These are phyloP conservation scores for Aethes cnicana DNA, from an alignment of 2,888 invertebrate species.

Conservation along the genomic window DNA sequence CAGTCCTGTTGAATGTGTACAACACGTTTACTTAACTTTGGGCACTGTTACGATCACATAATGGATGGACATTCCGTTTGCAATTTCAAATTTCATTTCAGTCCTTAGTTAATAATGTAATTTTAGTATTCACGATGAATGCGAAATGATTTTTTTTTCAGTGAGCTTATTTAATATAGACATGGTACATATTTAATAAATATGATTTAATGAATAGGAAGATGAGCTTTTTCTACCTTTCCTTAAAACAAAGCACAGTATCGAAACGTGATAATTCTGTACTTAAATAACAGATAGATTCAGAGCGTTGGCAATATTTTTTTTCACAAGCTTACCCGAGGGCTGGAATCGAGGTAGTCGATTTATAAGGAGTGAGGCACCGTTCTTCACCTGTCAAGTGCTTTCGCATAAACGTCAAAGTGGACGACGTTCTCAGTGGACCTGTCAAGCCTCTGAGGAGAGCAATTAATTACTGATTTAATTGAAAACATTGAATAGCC, in stretches of 20 bases:
- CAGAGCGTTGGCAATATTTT: too few species aligned
- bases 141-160: too few species aligned
- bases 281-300: too few species aligned
- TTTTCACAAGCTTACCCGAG: conserved; percentile 7
- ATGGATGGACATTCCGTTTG: neutral
- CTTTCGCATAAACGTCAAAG: conserved; percentile 76
- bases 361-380: conserved; percentile 55
- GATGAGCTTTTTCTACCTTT: too few species aligned
- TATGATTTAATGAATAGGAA: too few species aligned
- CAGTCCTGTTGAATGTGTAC: conserved; percentile 41
- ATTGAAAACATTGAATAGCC: conserved; percentile 60
- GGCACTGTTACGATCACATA: neutral
- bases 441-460: conserved; percentile 65
- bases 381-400: conserved; percentile 68
- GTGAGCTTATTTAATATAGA: too few species aligned
- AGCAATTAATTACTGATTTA: conserved; percentile 79
- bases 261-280: too few species aligned
- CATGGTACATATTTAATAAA: too few species aligned
- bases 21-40: conserved; percentile 24
- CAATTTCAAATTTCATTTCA: neutral
- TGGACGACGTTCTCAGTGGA: conserved; percentile 70
- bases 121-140: too few species aligned
- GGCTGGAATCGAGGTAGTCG: conserved; percentile 44
- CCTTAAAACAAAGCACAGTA: too few species aligned
- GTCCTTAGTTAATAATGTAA: too few species aligned